phyloP scores from a whole-genome alignment of 2,113 vertebrate genomes.

The Lota lota region DNA sequence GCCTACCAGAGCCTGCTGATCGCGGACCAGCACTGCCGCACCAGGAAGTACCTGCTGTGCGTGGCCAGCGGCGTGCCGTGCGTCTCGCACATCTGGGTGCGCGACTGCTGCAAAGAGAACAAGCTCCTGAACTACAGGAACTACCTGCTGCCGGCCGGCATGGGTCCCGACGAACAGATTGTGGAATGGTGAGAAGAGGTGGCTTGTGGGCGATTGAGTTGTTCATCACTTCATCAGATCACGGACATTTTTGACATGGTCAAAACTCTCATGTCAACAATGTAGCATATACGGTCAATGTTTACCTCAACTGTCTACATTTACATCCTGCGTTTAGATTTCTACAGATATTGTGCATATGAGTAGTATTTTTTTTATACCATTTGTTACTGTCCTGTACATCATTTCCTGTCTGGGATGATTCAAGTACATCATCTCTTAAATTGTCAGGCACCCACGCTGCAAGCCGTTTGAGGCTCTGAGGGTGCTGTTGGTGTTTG shows the following conservation, averaged over 20 bases:
- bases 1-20: constrained; percentile 93
- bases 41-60: constrained; percentile 91
- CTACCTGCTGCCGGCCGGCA: constrained; percentile 91
- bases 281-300: too few relatives aligned
- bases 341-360: too few relatives aligned
- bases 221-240: too few relatives aligned
- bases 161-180: constrained; percentile 81
- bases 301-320: too few relatives aligned
- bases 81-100: constrained; percentile 93
- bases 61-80: constrained; percentile 93
- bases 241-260: too few relatives aligned
- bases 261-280: too few relatives aligned
- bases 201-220: too few relatives aligned
- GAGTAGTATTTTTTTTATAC: too few relatives aligned
- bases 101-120: constrained; percentile 92
- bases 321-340: too few relatives aligned
- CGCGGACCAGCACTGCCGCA: constrained; percentile 93
- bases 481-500: constrained; percentile 85
- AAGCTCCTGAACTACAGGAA: constrained; percentile 92
- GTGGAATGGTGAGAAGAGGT: constrained; percentile 82
- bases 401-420: too few relatives aligned
- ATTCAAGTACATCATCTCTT: background rate
- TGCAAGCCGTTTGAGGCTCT: constrained; percentile 84
- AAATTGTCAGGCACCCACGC: constrained; percentile 82
- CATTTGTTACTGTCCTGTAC: too few relatives aligned